Base-by-base conservation (phyloP, 1,140 invertebrate species). In the Heliconius melpomene region DNA sequence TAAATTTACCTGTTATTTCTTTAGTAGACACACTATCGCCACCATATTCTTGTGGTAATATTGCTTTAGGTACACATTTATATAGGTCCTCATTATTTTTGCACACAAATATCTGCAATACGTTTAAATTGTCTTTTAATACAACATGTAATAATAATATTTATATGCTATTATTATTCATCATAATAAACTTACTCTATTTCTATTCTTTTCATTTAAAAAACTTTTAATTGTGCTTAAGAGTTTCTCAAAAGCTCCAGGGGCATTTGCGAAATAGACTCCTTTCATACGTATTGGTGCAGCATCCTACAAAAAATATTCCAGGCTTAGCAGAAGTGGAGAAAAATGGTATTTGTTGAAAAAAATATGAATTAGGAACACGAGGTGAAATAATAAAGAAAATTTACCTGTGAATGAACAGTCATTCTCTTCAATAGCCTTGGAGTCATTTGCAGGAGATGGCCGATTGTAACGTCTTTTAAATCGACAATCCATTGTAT, bases 181-280 rank as follows among this genome's bases (percentile, higher is more conserved):
- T 83, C 75, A 75, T 26, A 74, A 29, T 60, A 32, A 73, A 84
- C 83, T 85, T 87, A 88, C 88, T 83, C 86, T 85, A 7, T 72
- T 83, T 74, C 72, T 82, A 81, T 87, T 88, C 79, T 89, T 89
- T 74, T 87, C 86, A 78, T 82, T 86, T 81, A 95, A 89, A 29
- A 95, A 90, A 11, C 81, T 79, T 80, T 94, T 95, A 36, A 95
- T 90, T 13, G 94, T 77, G 74, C 93, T 92, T 72, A 95, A 94
- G 18, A 95, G 54, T 3, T 91, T 90, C 72, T 95, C 93, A 83
- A 95, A 95, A 2, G 90, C 92, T 8, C 89, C 75, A 11, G 94
- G 94, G 7, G 93, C 88, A 84, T 96, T 96, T 38, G 96, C 79
- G 13, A 96, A 93, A 82, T 96, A 95, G 23, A 95, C 94, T 7